phyloP scores from a whole-genome alignment of 2,888 invertebrate species.

The Dascillus cervinus region DNA sequence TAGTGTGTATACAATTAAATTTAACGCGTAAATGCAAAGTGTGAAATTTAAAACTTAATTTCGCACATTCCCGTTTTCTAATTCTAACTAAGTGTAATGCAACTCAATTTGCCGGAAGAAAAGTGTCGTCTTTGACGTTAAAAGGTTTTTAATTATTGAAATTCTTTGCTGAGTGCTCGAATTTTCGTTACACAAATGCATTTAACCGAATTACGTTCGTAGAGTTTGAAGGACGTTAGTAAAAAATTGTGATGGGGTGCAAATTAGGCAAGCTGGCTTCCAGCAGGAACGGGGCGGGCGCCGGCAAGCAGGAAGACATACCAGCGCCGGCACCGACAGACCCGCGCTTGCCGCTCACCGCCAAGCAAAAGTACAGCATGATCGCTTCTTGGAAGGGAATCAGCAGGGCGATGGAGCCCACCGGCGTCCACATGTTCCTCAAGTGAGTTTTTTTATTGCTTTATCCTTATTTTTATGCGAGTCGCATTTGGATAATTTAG shows the following conservation, averaged over 20 bases:
- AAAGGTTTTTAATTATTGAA: no score
- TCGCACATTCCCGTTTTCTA: no score
- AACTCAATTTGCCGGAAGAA: no score
- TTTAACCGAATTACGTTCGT: background rate
- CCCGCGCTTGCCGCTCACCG: slow-evolving; percentile 72
- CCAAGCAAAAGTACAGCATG: slow-evolving; percentile 81
- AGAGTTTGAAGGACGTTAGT: slow-evolving; percentile 1
- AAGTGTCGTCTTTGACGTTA: no score
- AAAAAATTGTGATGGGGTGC: slow-evolving; percentile 56
- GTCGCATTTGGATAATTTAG: no score
- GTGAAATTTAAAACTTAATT: no score
- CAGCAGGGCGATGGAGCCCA: slow-evolving; percentile 79
- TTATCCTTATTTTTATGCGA: no score
- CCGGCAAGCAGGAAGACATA: slow-evolving; percentile 49
- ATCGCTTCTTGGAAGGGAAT: slow-evolving; percentile 89
- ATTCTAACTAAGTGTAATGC: no score
- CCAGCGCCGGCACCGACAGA: slow-evolving; percentile 65
- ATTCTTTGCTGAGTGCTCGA: no score
- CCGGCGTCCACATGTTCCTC: slow-evolving; percentile 85
- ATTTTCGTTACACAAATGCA: no score
- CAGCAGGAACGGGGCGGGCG: slow-evolving; percentile 24
- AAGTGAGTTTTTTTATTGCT: slow-evolving; percentile 63
- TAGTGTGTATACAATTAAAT: no score
- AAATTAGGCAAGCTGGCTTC: slow-evolving; percentile 67
- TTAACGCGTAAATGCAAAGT: no score